Evolutionary conservation across 2,113 vertebrate species (phyloP).

Genomic region (human): GRCh38 chr16:87062001-87062500

Average conservation of each 20-base stretch:
- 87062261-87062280: neutral
- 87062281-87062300: neutral
- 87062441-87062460: rapidly evolving
- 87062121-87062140: neutral
- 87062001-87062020: neutral
- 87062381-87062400: neutral
- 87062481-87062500: neutral
- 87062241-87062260: rapidly evolving
- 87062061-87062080: neutral
- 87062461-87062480: rapidly evolving
- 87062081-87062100: neutral
- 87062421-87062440: neutral
- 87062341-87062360: neutral
- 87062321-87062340: neutral
- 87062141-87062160: neutral
- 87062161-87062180: neutral
- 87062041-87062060: neutral
- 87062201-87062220: neutral
- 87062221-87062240: neutral
- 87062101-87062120: neutral
- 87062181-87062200: neutral
- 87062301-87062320: neutral
- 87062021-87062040: neutral
- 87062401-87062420: rapidly evolving
- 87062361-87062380: neutral